phyloP scores from a whole-genome alignment of 64 coral and sea anemone species.

The Actinia tenebrosa region DNA sequence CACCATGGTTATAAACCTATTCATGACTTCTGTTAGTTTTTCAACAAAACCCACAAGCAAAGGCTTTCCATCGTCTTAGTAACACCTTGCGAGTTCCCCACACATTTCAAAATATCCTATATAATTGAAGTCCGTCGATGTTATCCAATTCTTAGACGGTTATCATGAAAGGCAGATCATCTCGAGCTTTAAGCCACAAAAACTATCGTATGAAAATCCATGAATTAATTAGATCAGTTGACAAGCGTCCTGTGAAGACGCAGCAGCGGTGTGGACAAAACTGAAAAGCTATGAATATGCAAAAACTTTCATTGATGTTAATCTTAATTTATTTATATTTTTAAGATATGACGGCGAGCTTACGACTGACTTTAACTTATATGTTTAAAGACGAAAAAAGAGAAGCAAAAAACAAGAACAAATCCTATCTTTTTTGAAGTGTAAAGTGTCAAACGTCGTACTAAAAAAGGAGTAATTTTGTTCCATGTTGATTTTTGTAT shows the following conservation, averaged over 20 bases:
- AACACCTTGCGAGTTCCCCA: background rate
- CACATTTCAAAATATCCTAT: background rate
- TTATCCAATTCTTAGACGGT: background rate
- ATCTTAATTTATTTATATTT: constrained; percentile 14
- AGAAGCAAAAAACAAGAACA: background rate
- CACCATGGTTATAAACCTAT: background rate
- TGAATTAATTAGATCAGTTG: background rate
- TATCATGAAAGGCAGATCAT: background rate
- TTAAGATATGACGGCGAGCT: background rate
- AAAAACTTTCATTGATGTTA: background rate
- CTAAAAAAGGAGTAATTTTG: background rate
- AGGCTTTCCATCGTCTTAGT: background rate
- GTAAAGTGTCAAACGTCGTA: background rate
- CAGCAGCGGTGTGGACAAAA: constrained; percentile 1
- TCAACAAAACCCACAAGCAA: background rate
- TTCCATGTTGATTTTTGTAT: background rate
- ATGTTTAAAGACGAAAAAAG: background rate
- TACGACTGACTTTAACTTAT: background rate
- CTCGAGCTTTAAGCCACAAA: background rate
- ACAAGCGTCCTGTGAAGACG: background rate
- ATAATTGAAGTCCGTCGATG: background rate
- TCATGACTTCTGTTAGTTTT: background rate
- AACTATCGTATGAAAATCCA: background rate
- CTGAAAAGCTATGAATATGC: constrained; percentile 13
- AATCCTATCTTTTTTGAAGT: background rate